phyloP scores from a whole-genome alignment of 2,113 vertebrate species.

The Lophura nycthemera region DNA sequence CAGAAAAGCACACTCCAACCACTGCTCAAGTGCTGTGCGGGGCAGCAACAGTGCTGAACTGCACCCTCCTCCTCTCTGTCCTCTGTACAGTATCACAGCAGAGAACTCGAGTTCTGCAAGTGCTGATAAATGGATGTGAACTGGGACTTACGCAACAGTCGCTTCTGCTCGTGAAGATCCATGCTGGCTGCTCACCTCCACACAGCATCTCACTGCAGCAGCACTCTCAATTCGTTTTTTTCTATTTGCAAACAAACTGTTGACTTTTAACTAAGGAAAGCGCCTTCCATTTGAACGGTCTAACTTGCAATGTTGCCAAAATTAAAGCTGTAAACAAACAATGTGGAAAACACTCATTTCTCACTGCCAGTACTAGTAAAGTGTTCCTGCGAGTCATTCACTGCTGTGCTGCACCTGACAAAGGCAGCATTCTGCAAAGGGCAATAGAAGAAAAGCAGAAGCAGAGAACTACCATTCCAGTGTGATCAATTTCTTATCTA shows the following conservation, averaged over 20 bases:
- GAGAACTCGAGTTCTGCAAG: neutral
- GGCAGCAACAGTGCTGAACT: neutral
- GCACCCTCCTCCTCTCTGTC: neutral
- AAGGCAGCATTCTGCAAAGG: neutral
- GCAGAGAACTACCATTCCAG: neutral
- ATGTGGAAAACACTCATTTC: neutral
- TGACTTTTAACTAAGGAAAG: neutral
- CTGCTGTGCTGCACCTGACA: fast-evolving
- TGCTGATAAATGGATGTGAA: neutral
- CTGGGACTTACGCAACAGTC: neutral
- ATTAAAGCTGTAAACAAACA: neutral
- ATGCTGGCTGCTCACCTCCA: neutral
- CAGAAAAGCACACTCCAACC: neutral
- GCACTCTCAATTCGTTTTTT: neutral
- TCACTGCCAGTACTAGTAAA: neutral
- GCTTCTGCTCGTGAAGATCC: neutral
- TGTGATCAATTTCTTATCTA: fast-evolving
- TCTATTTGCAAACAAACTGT: neutral
- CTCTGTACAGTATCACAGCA: neutral
- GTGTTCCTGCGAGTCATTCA: neutral
- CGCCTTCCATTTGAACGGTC: neutral
- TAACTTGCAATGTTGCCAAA: neutral
- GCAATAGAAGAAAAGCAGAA: fast-evolving
- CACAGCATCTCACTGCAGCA: neutral
- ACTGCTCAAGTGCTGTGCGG: neutral